A percentile compares a stretch with the other conserved stretches of the same genome.
Evolutionary conservation across 2,113 vertebrate species (phyloP).

Genomic region (Aegotheles bennettii): DNA sequence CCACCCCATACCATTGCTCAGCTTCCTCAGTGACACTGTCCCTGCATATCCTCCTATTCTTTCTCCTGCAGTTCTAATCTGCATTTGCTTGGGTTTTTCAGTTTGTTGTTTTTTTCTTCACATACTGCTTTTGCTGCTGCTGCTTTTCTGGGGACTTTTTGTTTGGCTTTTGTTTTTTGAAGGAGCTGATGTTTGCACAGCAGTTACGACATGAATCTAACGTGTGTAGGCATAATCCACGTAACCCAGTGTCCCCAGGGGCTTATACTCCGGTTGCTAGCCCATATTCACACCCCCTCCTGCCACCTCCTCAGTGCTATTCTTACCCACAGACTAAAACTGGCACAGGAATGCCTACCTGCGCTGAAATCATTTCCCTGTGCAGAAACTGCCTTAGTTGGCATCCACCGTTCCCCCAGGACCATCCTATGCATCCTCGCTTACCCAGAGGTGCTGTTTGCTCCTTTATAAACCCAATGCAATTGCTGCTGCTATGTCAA

Average conservation of each 20-base stretch:
- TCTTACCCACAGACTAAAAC: constrained; percentile 2
- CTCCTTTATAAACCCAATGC: not conserved
- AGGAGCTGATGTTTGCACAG: not conserved
- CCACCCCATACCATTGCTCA: not conserved
- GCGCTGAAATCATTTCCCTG: not conserved
- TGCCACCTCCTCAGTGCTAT: constrained; percentile 20
- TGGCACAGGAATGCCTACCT: not conserved
- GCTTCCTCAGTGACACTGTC: not conserved
- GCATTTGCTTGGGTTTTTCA: not conserved
- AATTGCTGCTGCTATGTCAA: not conserved
- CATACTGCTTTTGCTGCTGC: not conserved
- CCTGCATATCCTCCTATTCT: not conserved
- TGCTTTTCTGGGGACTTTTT: not conserved
- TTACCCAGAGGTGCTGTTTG: not conserved
- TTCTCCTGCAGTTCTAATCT: not conserved
- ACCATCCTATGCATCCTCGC: not conserved
- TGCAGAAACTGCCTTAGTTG: not conserved
- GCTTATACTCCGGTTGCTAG: not conserved
- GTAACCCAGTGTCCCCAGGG: not conserved
- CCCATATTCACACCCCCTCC: not conserved
- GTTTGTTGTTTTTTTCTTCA: not conserved
- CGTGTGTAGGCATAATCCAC: not conserved
- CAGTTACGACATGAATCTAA: not conserved
- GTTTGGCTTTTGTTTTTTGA: not conserved
- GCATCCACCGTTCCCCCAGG: not conserved